Base-by-base conservation (phyloP, 2,797 vertebrate genomes). In the Sebastolobus alascanus region DNA sequence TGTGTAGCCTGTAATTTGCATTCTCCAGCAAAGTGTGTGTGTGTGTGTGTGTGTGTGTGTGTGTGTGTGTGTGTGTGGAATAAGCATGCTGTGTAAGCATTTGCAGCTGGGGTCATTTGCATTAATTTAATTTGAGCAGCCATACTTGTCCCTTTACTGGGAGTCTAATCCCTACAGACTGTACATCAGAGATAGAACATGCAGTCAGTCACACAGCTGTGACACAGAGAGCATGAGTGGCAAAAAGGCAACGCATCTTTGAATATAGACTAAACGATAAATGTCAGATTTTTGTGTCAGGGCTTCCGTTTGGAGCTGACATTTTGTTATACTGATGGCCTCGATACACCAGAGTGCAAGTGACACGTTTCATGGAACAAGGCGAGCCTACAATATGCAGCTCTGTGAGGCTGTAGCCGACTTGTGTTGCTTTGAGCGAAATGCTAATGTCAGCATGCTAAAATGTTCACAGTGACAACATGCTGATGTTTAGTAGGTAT, bases 51-150 rank as follows among this genome's bases (percentile, higher is more conserved):
- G 55, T 56, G 54, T 56, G 22, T 56, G 22, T 56, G 54, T 55
- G 52, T 54, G 50, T 54, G 52, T 43, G 40, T 43, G 13, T 16
- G 40, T 43, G 40, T 43, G 40, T 43, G 40, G 50, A 50, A 50
- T 50, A 50, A 50, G 46, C 46, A 50, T 50, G 46, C 20, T 50
- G 25, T 2, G 29, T 64, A 77, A 73, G 68, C 29, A 56, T 76
- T 75, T 85, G 73, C 73, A 80, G 70, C 75, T 83, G 80, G 52
- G 72, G 75, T 73, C 73, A 73, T 85, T 86, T 86, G 76, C 82
- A 76, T 82, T 82, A 6, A 68, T 79, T 86, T 79, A 64, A 29
- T 75, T 33, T 80, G 68, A 84, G 69, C 16, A 7, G 46, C 83
- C 16, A 18, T 78, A 68, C 68, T 80, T 82, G 59, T 63, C 37